A percentile compares a stretch with the other conserved stretches of the same genome.
Evolutionary conservation across 2,113 vertebrate species (phyloP).

Genomic region (Mugil cephalus): DNA sequence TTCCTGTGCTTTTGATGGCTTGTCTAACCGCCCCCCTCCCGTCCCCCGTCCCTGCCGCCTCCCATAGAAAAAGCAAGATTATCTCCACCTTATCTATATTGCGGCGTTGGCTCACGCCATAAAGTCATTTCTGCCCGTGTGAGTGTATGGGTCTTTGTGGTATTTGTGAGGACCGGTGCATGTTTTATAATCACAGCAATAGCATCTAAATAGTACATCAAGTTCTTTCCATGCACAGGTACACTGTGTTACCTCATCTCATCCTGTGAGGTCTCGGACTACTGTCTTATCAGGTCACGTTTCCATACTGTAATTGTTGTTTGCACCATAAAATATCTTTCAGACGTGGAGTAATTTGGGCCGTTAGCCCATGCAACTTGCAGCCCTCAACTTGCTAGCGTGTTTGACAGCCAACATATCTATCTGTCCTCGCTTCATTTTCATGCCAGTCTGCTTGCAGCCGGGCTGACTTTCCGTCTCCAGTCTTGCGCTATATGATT

Average conservation of each 20-base stretch:
- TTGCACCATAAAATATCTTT: constrained; percentile 10
- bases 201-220: constrained; percentile 19
- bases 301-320: background rate
- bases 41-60: background rate
- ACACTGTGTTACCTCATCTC: background rate
- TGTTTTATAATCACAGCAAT: constrained; percentile 28
- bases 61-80: constrained; percentile 53
- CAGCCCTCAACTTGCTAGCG: background rate
- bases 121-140: constrained; percentile 50
- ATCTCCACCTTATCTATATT: constrained; percentile 69
- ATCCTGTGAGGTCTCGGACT: background rate
- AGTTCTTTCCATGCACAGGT: constrained; percentile 22
- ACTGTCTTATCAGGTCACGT: background rate
- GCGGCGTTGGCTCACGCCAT: constrained; percentile 57
- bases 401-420: background rate
- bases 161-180: constrained; percentile 21
- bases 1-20: constrained; percentile 69
- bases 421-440: constrained; percentile 6
- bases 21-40: constrained; percentile 15
- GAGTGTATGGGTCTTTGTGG: constrained; percentile 34
- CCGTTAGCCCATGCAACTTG: too few relatives aligned
- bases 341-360: background rate
- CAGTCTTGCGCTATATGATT: background rate
- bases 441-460: background rate
- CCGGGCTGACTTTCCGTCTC: background rate